Evolutionary conservation across 2,888 invertebrate genomes (phyloP).

Genomic region (Cosmopolites sordidus): DNA sequence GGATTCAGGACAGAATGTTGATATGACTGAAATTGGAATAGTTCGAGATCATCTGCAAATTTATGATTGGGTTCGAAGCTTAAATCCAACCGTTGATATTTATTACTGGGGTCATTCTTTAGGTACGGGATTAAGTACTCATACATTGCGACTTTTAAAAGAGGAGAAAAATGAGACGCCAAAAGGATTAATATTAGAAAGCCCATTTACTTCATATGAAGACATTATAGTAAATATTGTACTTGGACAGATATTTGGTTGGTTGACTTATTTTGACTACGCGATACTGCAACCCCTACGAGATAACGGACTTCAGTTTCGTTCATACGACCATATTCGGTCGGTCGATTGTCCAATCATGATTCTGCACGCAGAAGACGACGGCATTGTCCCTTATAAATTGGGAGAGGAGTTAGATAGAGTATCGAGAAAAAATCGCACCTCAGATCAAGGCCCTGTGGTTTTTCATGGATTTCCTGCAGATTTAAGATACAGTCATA

Average conservation of each 20-base stretch:
- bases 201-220: conserved; percentile 39
- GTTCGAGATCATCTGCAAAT: conserved; percentile 41
- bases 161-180: conserved; percentile 30
- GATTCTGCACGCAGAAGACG: conserved; percentile 43
- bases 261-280: conserved; percentile 41
- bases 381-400: conserved; percentile 37
- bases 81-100: conserved; percentile 35
- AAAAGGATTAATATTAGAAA: conserved; percentile 40
- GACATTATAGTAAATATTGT: conserved; percentile 37
- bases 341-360: conserved; percentile 42
- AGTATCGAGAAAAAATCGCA: conserved; percentile 31
- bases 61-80: conserved; percentile 38
- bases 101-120: conserved; percentile 46
- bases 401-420: conserved; percentile 31
- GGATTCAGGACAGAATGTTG: conserved; percentile 38
- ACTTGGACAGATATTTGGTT: conserved; percentile 38
- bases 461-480: conserved; percentile 35
- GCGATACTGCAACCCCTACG: conserved; percentile 41
- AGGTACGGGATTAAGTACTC: conserved; percentile 40
- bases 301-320: conserved; percentile 40
- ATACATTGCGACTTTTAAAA: conserved; percentile 33
- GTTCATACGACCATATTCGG: conserved; percentile 36
- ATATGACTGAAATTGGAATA: conserved; percentile 38
- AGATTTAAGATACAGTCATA: conserved; percentile 35
- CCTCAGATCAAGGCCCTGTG: conserved; percentile 34